Conservation (phyloP, 92 coral and sea anemone genomes). For the Umimayanthus kanabou region DNA sequence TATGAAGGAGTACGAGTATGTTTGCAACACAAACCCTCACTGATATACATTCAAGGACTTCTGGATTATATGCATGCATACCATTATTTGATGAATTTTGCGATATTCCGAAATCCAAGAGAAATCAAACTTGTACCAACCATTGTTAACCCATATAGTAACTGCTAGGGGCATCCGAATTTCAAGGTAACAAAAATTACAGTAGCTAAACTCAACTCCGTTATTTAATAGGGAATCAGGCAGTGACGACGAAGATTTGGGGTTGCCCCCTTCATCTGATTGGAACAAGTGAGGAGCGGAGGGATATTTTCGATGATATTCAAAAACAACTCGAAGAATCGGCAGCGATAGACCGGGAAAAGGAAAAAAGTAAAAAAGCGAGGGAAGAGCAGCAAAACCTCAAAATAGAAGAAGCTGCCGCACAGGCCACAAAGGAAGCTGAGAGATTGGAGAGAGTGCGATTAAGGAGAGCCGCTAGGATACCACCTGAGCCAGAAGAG, state of each 20-base stretch:
- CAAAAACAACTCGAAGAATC: slow-evolving; percentile 23
- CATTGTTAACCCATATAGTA: no score
- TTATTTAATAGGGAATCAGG: not conserved
- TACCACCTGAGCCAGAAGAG: slow-evolving; percentile 22
- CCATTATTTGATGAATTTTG: no score
- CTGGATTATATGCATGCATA: no score
- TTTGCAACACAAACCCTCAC: no score
- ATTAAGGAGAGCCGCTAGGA: not conserved
- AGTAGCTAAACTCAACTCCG: not conserved
- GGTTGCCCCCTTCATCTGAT: not conserved
- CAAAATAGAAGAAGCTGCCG: slow-evolving; percentile 1
- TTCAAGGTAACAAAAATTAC: not conserved
- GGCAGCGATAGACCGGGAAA: slow-evolving; percentile 15
- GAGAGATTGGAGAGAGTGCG: slow-evolving; percentile 8
- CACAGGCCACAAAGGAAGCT: slow-evolving; percentile 20
- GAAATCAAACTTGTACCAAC: no score
- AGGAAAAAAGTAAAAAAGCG: slow-evolving; percentile 10
- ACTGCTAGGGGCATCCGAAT: no score
- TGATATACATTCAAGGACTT: no score
- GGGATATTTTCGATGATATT: not conserved
- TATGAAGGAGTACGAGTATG: no score
- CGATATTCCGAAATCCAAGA: no score
- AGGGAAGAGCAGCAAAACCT: slow-evolving; percentile 4
- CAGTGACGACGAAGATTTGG: not conserved
- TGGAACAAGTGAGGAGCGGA: slow-evolving; percentile 22